Conservation (phyloP, 2,113 vertebrate genomes). For the Ariopsis seemanni region DNA sequence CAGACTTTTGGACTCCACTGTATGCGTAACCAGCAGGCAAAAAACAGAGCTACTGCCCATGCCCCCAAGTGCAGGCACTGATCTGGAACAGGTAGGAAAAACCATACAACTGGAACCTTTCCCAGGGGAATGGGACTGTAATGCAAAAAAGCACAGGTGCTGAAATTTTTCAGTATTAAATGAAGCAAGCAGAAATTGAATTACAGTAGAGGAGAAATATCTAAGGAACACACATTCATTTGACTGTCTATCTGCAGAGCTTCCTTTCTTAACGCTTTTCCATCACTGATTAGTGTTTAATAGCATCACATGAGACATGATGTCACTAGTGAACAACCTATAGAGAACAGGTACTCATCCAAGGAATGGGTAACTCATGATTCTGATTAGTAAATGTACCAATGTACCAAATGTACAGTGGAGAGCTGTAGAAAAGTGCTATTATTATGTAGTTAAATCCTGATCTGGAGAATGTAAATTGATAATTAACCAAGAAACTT, state of each 20-base stretch:
- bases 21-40: neutral
- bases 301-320: neutral
- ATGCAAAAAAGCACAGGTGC: neutral
- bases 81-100: neutral
- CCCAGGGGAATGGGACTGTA: neutral
- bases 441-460: constrained; percentile 8
- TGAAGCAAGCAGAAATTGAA: constrained; percentile 3
- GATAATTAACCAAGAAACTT: neutral
- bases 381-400: neutral
- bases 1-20: neutral
- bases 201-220: neutral
- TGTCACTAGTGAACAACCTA: neutral
- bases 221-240: neutral
- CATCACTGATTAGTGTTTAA: neutral
- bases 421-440: neutral
- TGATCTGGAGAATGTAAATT: neutral
- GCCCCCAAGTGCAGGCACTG: neutral
- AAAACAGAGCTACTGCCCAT: neutral
- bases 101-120: neutral
- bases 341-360: neutral
- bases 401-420: neutral
- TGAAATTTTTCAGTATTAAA: neutral
- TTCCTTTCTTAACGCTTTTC: neutral
- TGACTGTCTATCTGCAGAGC: neutral
- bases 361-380: neutral